Conservation (phyloP, 2,888 invertebrate genomes). For the Epirrhoe alternata region DNA sequence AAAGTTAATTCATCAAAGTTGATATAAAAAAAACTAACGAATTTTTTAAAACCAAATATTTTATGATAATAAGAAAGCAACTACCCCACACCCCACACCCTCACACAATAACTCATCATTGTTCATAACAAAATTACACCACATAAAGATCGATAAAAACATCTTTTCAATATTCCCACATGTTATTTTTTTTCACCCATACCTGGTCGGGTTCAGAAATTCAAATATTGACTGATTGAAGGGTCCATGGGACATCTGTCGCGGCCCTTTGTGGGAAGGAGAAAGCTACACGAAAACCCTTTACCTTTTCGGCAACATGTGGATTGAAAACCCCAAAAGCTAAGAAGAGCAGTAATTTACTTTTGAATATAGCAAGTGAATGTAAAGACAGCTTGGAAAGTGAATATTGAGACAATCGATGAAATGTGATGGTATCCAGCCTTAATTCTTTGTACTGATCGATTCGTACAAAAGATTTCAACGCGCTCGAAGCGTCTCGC, state of each 20-base stretch:
- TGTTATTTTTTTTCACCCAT: conserved; percentile 56
- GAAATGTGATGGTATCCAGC: no score
- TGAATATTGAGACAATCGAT: background rate
- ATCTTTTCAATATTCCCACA: conserved; percentile 53
- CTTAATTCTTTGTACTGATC: background rate
- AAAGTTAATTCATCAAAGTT: no score
- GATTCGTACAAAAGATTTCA: conserved; percentile 35
- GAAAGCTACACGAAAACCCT: conserved; percentile 69
- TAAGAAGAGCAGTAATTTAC: conserved; percentile 43
- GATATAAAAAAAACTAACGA: background rate
- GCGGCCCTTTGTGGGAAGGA: conserved; percentile 56
- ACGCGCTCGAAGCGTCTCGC: conserved; percentile 22
- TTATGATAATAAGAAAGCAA: background rate
- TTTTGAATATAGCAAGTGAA: conserved; percentile 12
- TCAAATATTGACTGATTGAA: conserved; percentile 84
- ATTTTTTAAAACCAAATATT: background rate
- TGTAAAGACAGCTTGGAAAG: conserved; percentile 6
- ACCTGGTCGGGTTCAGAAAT: conserved; percentile 64
- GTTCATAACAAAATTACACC: conserved; percentile 37
- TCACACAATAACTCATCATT: conserved; percentile 26
- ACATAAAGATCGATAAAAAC: conserved; percentile 40
- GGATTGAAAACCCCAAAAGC: conserved; percentile 53
- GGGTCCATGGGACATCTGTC: conserved; percentile 80
- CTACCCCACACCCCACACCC: conserved; percentile 1
- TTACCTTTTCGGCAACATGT: conserved; percentile 61